A percentile compares a stretch with the other conserved stretches of the same genome.
Conservation (phyloP, 2,888 invertebrate species). For the Bhutanitis thaidina region DNA sequence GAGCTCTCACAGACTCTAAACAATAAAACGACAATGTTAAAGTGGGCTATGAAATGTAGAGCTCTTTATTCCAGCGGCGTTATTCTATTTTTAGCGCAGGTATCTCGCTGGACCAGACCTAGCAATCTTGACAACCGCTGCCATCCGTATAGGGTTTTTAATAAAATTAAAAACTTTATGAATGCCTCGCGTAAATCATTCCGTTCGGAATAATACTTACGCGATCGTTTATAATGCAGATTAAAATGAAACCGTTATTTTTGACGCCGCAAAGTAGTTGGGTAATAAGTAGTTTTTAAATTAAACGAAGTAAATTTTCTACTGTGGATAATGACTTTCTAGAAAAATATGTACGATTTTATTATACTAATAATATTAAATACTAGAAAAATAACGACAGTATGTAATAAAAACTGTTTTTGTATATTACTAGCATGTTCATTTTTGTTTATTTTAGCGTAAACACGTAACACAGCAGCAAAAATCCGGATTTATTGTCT, state of each 20-base stretch:
- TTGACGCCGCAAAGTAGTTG: conserved; percentile 4
- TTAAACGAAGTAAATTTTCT: background rate
- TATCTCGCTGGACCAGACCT: conserved; percentile 40
- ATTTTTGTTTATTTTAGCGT: too few species aligned
- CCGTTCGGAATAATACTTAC: conserved; percentile 16
- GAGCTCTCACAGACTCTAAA: conserved; percentile 28
- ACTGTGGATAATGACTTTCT: too few species aligned
- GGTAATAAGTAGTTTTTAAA: background rate
- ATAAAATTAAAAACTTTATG: conserved; percentile 54
- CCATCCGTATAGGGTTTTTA: conserved; percentile 33
- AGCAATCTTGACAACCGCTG: conserved; percentile 38
- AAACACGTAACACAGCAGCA: too few species aligned
- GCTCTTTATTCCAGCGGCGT: conserved; percentile 41
- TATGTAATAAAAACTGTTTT: too few species aligned
- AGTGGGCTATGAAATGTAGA: conserved; percentile 44
- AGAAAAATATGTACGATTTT: too few species aligned
- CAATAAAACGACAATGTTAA: conserved; percentile 29
- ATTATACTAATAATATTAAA: too few species aligned
- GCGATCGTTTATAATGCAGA: conserved; percentile 15
- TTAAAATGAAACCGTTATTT: conserved; percentile 13
- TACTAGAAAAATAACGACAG: too few species aligned
- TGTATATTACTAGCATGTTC: too few species aligned
- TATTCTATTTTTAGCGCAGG: conserved; percentile 57
- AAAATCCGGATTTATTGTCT: too few species aligned
- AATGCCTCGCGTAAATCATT: conserved; percentile 40